Percentiles rank a stretch among this genome's conserved stretches.
Evolutionary conservation across 2,113 vertebrate species (phyloP).

Genomic region (Raja brachyura): DNA sequence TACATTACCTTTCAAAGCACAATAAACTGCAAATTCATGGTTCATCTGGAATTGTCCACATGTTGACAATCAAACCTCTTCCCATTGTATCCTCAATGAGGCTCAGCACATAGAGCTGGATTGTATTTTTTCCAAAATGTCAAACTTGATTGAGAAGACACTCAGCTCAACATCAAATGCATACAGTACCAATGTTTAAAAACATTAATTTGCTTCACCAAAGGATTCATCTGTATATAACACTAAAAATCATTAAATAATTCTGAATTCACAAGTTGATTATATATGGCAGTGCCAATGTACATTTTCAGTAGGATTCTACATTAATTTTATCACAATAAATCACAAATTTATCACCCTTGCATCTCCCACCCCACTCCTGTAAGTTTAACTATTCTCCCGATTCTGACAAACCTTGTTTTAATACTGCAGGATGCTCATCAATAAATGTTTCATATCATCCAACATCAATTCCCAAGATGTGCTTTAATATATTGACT

Average conservation of each 20-base stretch:
- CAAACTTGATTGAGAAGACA: not conserved
- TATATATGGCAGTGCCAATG: slow-evolving; percentile 21
- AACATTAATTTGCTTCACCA: slow-evolving; percentile 24
- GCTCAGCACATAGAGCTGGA: slow-evolving; percentile 28
- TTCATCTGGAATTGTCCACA: not conserved
- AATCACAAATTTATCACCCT: not conserved
- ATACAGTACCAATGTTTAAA: slow-evolving; percentile 18
- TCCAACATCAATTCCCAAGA: not conserved
- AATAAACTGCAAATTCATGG: not conserved
- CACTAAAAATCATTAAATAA: not conserved
- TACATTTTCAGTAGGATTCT: slow-evolving; percentile 22
- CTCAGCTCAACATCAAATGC: not conserved
- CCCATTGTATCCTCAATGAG: slow-evolving; percentile 16
- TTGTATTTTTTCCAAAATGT: not conserved
- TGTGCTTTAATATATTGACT: not conserved
- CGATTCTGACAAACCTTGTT: not conserved
- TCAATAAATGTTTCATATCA: slow-evolving; percentile 34
- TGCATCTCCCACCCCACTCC: not conserved
- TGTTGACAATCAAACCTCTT: not conserved
- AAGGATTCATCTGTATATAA: slow-evolving; percentile 30
- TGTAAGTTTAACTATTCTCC: not conserved
- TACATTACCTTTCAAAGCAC: slow-evolving; percentile 10
- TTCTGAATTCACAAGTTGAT: slow-evolving; percentile 1
- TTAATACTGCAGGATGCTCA: slow-evolving; percentile 15
- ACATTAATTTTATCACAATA: slow-evolving; percentile 13